These are phyloP conservation scores for Oeneis ivallda DNA, from an alignment of 2,888 invertebrate genomes.

Conservation along the genomic window DNA sequence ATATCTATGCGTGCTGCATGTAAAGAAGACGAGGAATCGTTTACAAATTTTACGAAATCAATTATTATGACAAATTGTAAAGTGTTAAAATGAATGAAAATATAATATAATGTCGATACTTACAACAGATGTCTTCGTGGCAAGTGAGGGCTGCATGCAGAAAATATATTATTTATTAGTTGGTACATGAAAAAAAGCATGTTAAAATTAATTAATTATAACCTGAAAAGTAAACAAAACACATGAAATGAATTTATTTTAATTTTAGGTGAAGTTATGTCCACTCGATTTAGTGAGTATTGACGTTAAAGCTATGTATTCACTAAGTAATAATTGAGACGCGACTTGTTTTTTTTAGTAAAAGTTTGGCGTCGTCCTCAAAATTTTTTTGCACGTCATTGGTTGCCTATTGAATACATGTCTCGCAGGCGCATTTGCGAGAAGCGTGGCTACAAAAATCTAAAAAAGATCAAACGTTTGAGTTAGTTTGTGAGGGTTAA, in stretches of 20 bases:
- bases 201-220: conserved; percentile 28
- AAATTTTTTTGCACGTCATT: too few relatives aligned
- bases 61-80: neutral
- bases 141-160: conserved; percentile 80
- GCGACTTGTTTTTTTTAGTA: neutral
- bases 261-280: neutral
- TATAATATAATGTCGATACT: conserved; percentile 53
- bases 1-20: conserved; percentile 75
- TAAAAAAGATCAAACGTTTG: too few relatives aligned
- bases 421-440: too few relatives aligned
- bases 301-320: neutral
- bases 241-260: neutral
- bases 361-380: too few relatives aligned
- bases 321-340: neutral
- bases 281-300: neutral
- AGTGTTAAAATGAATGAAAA: conserved; percentile 17
- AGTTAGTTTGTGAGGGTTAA: too few relatives aligned
- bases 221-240: conserved; percentile 28
- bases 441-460: too few relatives aligned
- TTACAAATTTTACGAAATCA: neutral
- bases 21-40: conserved; percentile 43
- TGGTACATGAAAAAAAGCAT: conserved; percentile 39
- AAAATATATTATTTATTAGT: conserved; percentile 54
- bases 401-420: too few relatives aligned
- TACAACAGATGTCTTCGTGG: conserved; percentile 76